These are phyloP conservation scores for Vespertilio murinus DNA, from an alignment of 2,797 vertebrate genomes.

Conservation along the genomic window DNA sequence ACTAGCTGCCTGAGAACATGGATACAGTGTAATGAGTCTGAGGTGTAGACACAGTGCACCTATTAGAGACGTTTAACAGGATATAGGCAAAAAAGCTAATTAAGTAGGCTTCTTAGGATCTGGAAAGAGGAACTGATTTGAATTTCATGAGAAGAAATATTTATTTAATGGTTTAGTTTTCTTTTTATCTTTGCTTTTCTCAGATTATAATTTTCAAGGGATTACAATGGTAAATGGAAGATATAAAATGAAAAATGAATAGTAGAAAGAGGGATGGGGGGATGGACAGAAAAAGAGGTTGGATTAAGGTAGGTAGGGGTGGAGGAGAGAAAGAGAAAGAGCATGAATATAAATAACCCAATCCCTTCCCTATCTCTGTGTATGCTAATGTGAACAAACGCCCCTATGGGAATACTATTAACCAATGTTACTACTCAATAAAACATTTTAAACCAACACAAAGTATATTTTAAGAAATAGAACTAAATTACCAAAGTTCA, in stretches of 20 bases:
- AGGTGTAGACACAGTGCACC: background rate
- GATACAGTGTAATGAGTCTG: background rate
- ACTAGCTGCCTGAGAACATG: background rate
- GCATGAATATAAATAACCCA: background rate
- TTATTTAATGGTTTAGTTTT: constrained; percentile 50
- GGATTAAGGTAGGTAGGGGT: background rate
- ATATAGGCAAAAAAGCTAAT: constrained; percentile 16
- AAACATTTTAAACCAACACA: constrained; percentile 64
- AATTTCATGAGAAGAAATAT: constrained; percentile 50
- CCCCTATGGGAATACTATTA: constrained; percentile 39
- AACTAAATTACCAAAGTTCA: constrained; percentile 68
- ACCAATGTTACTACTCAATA: constrained; percentile 60
- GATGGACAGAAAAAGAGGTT: background rate
- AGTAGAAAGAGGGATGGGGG: background rate
- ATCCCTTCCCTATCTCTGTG: background rate
- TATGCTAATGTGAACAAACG: constrained; percentile 41
- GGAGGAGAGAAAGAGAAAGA: background rate
- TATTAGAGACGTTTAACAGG: background rate
- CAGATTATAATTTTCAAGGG: constrained; percentile 41
- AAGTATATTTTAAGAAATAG: constrained; percentile 62
- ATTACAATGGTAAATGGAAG: background rate
- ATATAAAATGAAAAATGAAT: constrained; percentile 45
- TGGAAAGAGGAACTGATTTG: constrained; percentile 43
- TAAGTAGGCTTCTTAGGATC: background rate
- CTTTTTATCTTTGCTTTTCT: constrained; percentile 42